Conservation (phyloP, 2,888 invertebrate genomes). For the Tetanocera ferruginea region DNA sequence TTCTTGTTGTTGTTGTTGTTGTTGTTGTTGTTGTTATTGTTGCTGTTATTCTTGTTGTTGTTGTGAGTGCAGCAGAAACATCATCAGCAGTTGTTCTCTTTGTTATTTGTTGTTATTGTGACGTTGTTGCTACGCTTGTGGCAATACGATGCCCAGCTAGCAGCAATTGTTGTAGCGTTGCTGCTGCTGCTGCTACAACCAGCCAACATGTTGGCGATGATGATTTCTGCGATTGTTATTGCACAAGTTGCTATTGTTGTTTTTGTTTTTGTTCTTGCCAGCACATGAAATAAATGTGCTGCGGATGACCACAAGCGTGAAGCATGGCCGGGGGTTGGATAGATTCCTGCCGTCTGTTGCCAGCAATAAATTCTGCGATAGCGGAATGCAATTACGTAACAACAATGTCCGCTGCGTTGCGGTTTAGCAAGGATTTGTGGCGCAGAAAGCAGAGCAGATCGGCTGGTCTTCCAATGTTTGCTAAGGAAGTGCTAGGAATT, state of each 20-base stretch:
- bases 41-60: constrained; percentile 31
- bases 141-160: neutral
- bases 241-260: neutral
- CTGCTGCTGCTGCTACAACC: neutral
- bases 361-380: constrained; percentile 67
- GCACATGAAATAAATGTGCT: neutral
- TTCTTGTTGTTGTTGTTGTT: neutral
- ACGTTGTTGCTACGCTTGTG: neutral
- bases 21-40: too few relatives aligned
- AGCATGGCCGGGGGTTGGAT: neutral
- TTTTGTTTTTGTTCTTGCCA: neutral
- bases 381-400: constrained; percentile 68
- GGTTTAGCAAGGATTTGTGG: constrained; percentile 44
- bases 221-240: constrained; percentile 27
- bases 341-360: neutral
- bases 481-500: neutral
- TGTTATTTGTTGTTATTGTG: constrained; percentile 45
- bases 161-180: neutral
- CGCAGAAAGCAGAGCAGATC: neutral
- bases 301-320: constrained; percentile 33
- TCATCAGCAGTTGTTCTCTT: constrained; percentile 22
- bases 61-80: constrained; percentile 4
- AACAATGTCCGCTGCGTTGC: constrained; percentile 58
- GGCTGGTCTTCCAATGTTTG: neutral
- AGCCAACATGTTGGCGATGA: constrained; percentile 6